Conservation (phyloP, 2,797 vertebrate species). For the Gymnothorax javanicus region DNA sequence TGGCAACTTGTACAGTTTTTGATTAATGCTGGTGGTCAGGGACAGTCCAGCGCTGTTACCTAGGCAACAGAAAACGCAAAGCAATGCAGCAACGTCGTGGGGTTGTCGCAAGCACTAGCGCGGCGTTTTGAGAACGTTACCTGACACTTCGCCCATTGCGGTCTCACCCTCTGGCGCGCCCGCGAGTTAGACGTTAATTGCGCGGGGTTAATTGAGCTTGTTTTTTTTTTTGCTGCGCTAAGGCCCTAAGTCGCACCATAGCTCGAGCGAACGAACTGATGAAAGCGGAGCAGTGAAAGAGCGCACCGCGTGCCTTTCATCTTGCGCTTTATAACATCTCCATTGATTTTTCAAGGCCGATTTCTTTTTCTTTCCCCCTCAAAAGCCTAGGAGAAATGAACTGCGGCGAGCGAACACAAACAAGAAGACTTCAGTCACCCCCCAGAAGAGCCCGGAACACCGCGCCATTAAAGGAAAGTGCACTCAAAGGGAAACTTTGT, state of each 20-base stretch:
- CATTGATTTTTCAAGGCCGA: constrained; percentile 32
- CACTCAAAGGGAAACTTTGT: background rate
- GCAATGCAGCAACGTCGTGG: background rate
- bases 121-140: background rate
- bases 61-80: background rate
- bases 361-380: constrained; percentile 14
- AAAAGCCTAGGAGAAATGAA: constrained; percentile 22
- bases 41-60: background rate
- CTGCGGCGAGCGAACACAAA: constrained; percentile 4
- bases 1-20: background rate
- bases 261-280: no score
- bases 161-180: no score
- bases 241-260: no score
- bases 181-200: no score
- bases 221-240: no score
- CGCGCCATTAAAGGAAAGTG: background rate
- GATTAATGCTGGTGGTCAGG: background rate
- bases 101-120: background rate
- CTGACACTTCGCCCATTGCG: no score
- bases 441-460: background rate
- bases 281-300: background rate
- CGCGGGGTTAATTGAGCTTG: no score
- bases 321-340: background rate
- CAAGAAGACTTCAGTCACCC: constrained; percentile 10
- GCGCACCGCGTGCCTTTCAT: background rate